These are phyloP conservation scores for Synergus gifuensis DNA, from an alignment of 2,888 invertebrate genomes.

Conservation along the genomic window DNA sequence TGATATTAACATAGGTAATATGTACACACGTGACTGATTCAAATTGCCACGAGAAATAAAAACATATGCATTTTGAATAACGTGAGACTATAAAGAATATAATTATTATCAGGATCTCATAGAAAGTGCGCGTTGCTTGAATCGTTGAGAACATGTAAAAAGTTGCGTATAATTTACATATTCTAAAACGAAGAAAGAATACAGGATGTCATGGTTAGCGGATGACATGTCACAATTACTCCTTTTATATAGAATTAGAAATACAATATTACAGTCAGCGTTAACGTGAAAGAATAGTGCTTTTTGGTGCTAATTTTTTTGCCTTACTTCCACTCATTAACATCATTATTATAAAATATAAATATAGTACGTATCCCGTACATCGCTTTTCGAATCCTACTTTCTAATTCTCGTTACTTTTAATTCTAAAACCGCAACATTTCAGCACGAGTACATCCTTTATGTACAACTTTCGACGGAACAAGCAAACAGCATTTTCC, in stretches of 20 bases:
- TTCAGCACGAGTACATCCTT: slow-evolving; percentile 28
- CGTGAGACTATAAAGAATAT: slow-evolving; percentile 74
- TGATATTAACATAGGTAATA: slow-evolving; percentile 66
- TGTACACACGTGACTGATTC: slow-evolving; percentile 68
- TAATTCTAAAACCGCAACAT: slow-evolving; percentile 31
- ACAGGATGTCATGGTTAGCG: slow-evolving; percentile 24
- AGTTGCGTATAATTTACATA: slow-evolving; percentile 30
- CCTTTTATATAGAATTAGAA: neutral
- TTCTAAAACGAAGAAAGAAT: slow-evolving; percentile 29
- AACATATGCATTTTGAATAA: slow-evolving; percentile 73
- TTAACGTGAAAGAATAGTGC: neutral
- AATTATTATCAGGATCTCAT: slow-evolving; percentile 62
- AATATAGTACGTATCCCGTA: slow-evolving; percentile 15
- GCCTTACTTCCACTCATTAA: slow-evolving; percentile 20
- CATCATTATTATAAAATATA: slow-evolving; percentile 30
- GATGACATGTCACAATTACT: neutral
- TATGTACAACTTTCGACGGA: slow-evolving; percentile 28
- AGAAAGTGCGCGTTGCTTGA: slow-evolving; percentile 65
- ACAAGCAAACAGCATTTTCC: slow-evolving; percentile 48
- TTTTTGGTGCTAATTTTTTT: slow-evolving; percentile 2
- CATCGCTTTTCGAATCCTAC: neutral
- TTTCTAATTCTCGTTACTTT: slow-evolving; percentile 6
- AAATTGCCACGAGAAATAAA: slow-evolving; percentile 72
- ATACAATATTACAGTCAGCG: slow-evolving; percentile 18
- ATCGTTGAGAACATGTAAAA: slow-evolving; percentile 28